Percentiles rank a stretch among this genome's conserved stretches.
Conservation (phyloP, 2,113 vertebrate genomes). For the Rhodinocichla rosea region DNA sequence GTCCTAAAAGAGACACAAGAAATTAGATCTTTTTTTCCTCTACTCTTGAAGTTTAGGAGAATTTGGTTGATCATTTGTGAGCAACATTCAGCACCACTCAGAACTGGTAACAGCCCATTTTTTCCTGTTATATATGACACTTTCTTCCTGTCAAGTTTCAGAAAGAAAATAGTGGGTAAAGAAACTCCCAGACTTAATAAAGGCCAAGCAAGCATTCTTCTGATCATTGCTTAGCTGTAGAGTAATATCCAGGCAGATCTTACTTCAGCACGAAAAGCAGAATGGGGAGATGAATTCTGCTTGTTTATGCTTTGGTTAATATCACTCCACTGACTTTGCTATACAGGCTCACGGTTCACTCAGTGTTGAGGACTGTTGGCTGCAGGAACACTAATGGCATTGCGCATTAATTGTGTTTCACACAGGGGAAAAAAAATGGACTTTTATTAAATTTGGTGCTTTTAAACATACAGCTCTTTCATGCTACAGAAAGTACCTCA, state of each 20-base stretch:
- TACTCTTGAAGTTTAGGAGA: background rate
- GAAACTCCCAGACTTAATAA: background rate
- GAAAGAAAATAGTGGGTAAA: background rate
- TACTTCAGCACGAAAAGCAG: background rate
- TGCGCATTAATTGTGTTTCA: background rate
- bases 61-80: background rate
- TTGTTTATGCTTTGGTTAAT: background rate
- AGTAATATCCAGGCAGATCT: background rate
- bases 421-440: rapidly evolving
- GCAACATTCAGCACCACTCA: background rate
- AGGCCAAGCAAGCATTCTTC: background rate
- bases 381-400: background rate
- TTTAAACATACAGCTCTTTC: background rate
- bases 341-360: background rate
- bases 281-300: background rate
- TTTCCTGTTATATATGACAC: background rate
- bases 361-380: background rate
- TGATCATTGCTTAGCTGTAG: background rate
- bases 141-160: background rate
- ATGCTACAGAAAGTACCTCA: background rate
- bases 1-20: background rate
- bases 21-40: background rate
- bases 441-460: background rate
- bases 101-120: background rate
- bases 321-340: background rate